These are phyloP conservation scores for Lacanobia wlatinum DNA, from an alignment of 2,888 invertebrate genomes.

Conservation along the genomic window DNA sequence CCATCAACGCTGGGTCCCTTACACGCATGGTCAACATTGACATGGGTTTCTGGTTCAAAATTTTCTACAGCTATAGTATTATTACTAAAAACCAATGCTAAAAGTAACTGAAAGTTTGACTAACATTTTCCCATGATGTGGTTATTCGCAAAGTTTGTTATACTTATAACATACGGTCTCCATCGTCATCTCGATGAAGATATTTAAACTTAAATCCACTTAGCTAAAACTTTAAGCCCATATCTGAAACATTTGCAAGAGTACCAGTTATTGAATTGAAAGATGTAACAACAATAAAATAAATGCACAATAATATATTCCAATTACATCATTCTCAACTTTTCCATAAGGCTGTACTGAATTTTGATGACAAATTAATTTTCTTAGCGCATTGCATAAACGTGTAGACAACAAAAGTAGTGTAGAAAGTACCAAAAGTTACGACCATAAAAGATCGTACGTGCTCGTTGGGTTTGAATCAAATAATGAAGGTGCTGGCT, in stretches of 20 bases:
- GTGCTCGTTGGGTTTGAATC: constrained; percentile 72
- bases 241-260: constrained; percentile 4
- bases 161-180: background rate
- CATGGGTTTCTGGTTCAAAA: constrained; percentile 11
- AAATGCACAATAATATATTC: constrained; percentile 20
- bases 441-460: constrained; percentile 73
- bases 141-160: background rate
- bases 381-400: constrained; percentile 63
- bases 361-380: constrained; percentile 53
- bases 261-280: constrained; percentile 3
- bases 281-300: constrained; percentile 1
- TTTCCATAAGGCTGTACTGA: constrained; percentile 30
- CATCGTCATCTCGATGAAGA: background rate
- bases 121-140: background rate
- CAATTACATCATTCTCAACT: constrained; percentile 36
- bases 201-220: no score
- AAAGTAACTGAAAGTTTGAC: background rate
- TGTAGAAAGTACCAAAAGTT: constrained; percentile 79
- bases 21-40: constrained; percentile 53
- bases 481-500: constrained; percentile 56
- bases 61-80: background rate
- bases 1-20: constrained; percentile 64
- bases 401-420: constrained; percentile 73
- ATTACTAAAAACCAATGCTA: background rate
- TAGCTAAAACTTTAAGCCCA: background rate